phyloP scores from a whole-genome alignment of 2,113 vertebrate species.

The Piaya cayana region DNA sequence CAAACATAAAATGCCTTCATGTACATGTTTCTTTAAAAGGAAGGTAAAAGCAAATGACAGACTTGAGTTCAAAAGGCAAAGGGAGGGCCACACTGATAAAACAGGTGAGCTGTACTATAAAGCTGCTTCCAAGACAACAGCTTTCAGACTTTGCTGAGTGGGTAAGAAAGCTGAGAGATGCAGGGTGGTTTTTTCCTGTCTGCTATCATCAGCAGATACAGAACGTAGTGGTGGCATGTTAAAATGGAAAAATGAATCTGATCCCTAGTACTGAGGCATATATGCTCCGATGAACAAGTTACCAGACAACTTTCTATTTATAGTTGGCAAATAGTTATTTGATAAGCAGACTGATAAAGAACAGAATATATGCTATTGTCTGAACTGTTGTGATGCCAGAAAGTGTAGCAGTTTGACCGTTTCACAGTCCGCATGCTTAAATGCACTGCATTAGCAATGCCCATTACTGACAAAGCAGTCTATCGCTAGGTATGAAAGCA shows the following conservation, averaged over 20 bases:
- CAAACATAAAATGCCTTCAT: neutral
- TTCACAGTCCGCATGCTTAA: neutral
- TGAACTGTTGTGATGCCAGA: neutral
- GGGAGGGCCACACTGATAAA: neutral
- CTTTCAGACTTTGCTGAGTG: neutral
- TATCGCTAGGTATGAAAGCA: neutral
- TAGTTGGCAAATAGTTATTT: neutral
- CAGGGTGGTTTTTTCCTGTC: neutral
- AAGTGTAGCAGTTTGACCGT: neutral
- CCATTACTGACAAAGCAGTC: neutral
- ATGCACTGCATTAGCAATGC: neutral
- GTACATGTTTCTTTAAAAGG: neutral
- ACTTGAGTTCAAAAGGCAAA: neutral
- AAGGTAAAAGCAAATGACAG: neutral
- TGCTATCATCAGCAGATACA: rapidly evolving
- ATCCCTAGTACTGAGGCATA: neutral
- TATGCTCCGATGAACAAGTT: neutral
- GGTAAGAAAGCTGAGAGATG: neutral
- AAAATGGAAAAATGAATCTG: neutral
- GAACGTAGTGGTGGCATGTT: neutral
- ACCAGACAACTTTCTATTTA: neutral
- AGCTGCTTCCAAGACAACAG: neutral
- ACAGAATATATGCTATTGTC: neutral
- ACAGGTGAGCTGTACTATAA: neutral
- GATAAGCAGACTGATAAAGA: neutral